Conservation (phyloP, 2,797 vertebrate species). For the Gymnothorax javanicus region DNA sequence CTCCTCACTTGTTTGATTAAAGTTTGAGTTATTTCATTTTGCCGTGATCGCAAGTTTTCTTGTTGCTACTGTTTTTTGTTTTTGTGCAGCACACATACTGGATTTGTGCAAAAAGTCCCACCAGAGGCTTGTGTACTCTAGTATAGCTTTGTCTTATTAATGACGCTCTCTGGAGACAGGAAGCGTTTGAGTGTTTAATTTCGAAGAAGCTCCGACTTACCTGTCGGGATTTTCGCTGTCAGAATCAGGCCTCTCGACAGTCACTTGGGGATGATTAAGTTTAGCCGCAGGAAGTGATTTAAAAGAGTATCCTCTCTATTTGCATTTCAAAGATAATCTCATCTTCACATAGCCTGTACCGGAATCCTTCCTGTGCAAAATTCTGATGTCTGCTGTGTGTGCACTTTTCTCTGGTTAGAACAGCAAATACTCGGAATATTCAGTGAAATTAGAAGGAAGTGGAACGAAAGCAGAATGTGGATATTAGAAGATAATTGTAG, state of each 20-base stretch:
- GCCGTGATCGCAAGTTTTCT: neutral
- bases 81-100: neutral
- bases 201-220: neutral
- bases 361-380: neutral
- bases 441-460: neutral
- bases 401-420: neutral
- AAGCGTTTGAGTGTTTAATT: neutral
- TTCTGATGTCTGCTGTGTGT: neutral
- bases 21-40: slow-evolving; percentile 10
- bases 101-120: neutral
- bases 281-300: neutral
- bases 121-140: neutral
- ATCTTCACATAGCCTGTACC: neutral
- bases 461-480: neutral
- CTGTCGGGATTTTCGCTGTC: neutral
- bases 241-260: neutral
- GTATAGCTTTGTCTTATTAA: neutral
- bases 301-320: neutral
- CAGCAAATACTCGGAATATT: neutral
- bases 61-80: neutral
- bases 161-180: neutral
- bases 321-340: neutral
- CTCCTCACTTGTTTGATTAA: neutral
- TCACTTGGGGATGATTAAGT: neutral
- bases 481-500: too few relatives aligned